Percentiles rank a stretch among this genome's conserved stretches.
These are phyloP conservation scores for Drosophila tripunctata DNA, from an alignment of 2,888 invertebrate genomes.

Conservation along the genomic window DNA sequence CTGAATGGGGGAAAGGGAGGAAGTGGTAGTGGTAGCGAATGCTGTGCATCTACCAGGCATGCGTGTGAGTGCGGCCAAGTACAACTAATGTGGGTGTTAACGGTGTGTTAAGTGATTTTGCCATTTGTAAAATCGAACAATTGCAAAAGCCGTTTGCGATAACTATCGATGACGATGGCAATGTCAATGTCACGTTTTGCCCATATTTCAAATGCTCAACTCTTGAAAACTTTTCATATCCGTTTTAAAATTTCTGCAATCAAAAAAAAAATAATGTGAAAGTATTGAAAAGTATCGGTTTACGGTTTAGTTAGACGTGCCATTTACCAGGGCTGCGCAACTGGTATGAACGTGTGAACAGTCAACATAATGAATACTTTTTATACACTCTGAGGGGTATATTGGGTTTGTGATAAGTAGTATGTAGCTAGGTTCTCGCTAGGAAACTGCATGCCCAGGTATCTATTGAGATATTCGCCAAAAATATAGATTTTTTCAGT, in stretches of 20 bases:
- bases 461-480: too few species aligned
- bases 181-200: constrained; percentile 77
- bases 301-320: constrained; percentile 24
- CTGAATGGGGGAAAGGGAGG: too few species aligned
- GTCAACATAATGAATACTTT: constrained; percentile 3
- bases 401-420: too few species aligned
- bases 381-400: too few species aligned
- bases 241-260: constrained; percentile 59
- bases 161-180: constrained; percentile 66
- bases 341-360: neutral
- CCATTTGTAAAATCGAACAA: constrained; percentile 70
- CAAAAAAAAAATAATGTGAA: constrained; percentile 16
- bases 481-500: too few species aligned
- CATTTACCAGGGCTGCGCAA: constrained; percentile 15
- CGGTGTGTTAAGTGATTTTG: constrained; percentile 78
- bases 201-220: constrained; percentile 71
- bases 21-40: too few species aligned
- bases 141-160: constrained; percentile 57
- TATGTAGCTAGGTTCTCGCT: too few species aligned
- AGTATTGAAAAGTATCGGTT: constrained; percentile 53
- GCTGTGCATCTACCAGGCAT: constrained; percentile 50
- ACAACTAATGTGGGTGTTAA: constrained; percentile 82
- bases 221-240: constrained; percentile 57
- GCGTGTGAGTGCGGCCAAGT: constrained; percentile 63
- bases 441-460: too few species aligned